Evolutionary conservation across 2,113 vertebrate species (phyloP).

Genomic region (Pomatorhinus ruficollis): DNA sequence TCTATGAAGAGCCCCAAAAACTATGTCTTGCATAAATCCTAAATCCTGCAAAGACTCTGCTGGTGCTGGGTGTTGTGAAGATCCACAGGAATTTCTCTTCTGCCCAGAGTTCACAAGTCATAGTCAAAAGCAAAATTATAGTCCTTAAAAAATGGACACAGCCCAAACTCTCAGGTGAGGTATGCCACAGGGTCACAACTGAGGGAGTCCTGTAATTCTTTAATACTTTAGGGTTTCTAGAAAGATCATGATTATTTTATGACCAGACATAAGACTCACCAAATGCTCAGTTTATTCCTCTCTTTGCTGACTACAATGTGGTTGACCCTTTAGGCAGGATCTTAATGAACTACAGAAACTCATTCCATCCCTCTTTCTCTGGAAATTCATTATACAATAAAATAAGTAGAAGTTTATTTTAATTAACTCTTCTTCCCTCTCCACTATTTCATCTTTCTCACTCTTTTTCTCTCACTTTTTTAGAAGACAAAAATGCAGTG

Average conservation of each 20-base stretch:
- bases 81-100: not conserved
- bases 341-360: not conserved
- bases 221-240: not conserved
- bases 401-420: not conserved
- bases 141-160: not conserved
- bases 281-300: not conserved
- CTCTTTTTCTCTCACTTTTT: not conserved
- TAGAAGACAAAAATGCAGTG: not conserved
- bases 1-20: not conserved
- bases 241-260: not conserved
- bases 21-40: not conserved
- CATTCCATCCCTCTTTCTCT: not conserved
- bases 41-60: not conserved
- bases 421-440: not conserved
- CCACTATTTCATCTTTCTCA: not conserved
- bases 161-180: not conserved
- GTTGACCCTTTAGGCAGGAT: not conserved
- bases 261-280: not conserved
- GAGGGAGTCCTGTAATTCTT: not conserved
- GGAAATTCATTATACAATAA: not conserved
- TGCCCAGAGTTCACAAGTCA: not conserved
- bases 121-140: not conserved
- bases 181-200: not conserved
- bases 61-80: not conserved
- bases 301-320: not conserved